phyloP scores from a whole-genome alignment of 2,113 vertebrate species.

The Nerophis lumbriciformis region DNA sequence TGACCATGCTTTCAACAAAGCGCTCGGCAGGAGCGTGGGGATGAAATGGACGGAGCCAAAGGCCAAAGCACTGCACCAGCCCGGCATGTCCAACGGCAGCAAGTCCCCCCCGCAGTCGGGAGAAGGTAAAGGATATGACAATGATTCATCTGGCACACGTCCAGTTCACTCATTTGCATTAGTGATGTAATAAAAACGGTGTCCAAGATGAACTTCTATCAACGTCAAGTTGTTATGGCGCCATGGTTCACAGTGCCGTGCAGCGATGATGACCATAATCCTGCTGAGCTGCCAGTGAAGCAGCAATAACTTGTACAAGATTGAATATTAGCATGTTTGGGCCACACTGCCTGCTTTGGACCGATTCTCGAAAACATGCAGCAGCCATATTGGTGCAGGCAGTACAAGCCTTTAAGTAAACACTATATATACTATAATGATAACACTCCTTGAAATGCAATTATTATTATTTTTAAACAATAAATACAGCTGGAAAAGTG shows the following conservation, averaged over 20 bases:
- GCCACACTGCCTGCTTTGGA: background rate
- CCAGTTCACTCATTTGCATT: conserved; percentile 41
- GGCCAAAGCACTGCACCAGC: conserved; percentile 53
- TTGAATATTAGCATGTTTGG: background rate
- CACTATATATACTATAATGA: too few relatives aligned
- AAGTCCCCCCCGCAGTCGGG: conserved; percentile 58
- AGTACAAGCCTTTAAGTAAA: background rate
- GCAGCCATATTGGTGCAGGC: background rate
- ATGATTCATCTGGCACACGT: conserved; percentile 23
- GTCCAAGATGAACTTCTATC: conserved; percentile 29
- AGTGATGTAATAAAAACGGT: conserved; percentile 35
- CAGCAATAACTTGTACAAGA: background rate
- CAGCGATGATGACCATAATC: conserved; percentile 6
- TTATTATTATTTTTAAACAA: too few relatives aligned
- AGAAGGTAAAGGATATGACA: conserved; percentile 48
- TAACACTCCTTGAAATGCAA: too few relatives aligned
- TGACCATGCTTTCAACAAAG: conserved; percentile 48
- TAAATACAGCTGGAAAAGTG: too few relatives aligned
- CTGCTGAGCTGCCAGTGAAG: background rate
- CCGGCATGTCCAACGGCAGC: conserved; percentile 63
- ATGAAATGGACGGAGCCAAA: conserved; percentile 59
- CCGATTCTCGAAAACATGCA: background rate
- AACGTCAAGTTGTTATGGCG: conserved; percentile 3
- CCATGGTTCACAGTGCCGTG: background rate
- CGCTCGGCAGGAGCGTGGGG: conserved; percentile 48